A percentile compares a stretch with the other conserved stretches of the same genome.
phyloP scores from a whole-genome alignment of 1,140 invertebrate species.

The Drosophila mayri region DNA sequence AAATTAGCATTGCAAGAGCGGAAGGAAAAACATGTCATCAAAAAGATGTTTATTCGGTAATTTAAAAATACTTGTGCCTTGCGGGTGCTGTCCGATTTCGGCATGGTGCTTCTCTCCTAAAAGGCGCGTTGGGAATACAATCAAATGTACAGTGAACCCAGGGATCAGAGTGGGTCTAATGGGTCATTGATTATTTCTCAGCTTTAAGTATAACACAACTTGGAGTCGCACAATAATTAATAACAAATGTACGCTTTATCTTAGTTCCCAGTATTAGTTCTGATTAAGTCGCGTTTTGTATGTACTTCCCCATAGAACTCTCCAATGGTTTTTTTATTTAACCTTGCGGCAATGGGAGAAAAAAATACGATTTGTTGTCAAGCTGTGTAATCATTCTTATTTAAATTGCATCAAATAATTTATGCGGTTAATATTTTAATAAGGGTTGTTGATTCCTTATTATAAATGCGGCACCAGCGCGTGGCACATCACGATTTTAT shows the following conservation, averaged over 20 bases:
- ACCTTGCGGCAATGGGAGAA: neutral
- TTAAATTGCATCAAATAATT: constrained; percentile 28
- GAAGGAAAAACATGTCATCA: constrained; percentile 33
- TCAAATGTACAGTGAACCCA: constrained; percentile 38
- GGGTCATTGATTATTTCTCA: constrained; percentile 6
- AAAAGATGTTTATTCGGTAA: constrained; percentile 5
- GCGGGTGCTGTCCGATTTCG: neutral
- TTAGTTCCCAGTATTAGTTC: neutral
- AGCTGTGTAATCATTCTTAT: constrained; percentile 9
- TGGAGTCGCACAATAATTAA: neutral
- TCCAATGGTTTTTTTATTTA: neutral
- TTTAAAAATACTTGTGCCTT: constrained; percentile 34
- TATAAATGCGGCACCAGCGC: constrained; percentile 27
- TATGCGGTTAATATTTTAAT: constrained; percentile 27
- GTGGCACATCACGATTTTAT: constrained; percentile 22
- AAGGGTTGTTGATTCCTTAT: constrained; percentile 49
- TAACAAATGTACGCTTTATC: neutral
- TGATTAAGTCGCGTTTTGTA: too few species aligned
- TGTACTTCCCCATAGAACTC: neutral
- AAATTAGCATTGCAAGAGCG: constrained; percentile 45
- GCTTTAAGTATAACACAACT: neutral
- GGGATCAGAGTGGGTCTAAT: neutral
- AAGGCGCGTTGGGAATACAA: constrained; percentile 1
- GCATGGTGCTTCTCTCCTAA: neutral
- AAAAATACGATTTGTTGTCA: neutral